These are phyloP conservation scores for Neodiprion fabricii DNA, from an alignment of 1,140 invertebrate genomes.

Conservation along the genomic window DNA sequence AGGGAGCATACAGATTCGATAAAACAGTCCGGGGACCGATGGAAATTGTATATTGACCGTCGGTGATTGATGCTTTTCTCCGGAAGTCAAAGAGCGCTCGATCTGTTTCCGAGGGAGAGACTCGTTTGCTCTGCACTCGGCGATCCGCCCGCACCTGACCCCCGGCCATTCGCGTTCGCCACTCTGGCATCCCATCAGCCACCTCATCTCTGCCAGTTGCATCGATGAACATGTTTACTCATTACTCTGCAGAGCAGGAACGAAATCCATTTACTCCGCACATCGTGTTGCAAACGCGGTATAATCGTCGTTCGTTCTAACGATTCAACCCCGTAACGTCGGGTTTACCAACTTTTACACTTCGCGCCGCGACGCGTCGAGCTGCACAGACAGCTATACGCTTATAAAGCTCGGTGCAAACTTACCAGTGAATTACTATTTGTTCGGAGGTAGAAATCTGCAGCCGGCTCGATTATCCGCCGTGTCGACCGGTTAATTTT, in stretches of 20 bases:
- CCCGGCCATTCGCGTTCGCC: not conserved
- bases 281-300: no score
- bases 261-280: no score
- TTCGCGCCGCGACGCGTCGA: no score
- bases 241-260: not conserved
- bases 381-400: no score
- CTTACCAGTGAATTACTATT: no score
- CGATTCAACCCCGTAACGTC: no score
- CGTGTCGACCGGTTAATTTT: no score
- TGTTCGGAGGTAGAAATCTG: no score
- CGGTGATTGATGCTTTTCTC: constrained; percentile 1
- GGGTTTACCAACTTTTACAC: no score
- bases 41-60: not conserved
- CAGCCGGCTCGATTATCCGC: no score
- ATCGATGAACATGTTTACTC: not conserved
- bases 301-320: no score
- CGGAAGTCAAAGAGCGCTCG: not conserved
- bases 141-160: not conserved
- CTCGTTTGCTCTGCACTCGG: not conserved
- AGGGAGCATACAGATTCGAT: not conserved
- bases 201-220: not conserved
- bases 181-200: not conserved
- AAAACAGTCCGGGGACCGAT: not conserved
- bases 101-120: not conserved
- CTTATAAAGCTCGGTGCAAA: no score